These are phyloP conservation scores for Sthenelais limicola DNA, from an alignment of 2,888 invertebrate species.

Conservation along the genomic window DNA sequence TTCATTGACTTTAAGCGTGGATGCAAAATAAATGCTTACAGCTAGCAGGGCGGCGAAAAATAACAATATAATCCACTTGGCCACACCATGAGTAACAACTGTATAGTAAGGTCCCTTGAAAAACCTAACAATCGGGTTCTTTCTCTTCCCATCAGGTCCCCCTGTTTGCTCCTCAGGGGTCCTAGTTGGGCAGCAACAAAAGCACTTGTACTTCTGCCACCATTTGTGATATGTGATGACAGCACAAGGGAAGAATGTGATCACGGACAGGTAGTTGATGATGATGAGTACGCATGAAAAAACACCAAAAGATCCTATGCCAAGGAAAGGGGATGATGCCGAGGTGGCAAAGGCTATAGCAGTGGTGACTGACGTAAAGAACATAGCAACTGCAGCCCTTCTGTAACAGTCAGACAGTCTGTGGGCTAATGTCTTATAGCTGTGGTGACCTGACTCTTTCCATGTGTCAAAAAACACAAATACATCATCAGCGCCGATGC, in stretches of 20 bases:
- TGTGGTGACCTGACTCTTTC: conserved; percentile 58
- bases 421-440: conserved; percentile 55
- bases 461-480: conserved; percentile 69
- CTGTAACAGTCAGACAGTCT: conserved; percentile 63
- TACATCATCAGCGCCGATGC: conserved; percentile 68
- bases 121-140: conserved; percentile 45
- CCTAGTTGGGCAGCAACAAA: conserved; percentile 42
- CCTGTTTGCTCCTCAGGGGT: background rate
- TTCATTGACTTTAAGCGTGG: conserved; percentile 59
- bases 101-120: conserved; percentile 56
- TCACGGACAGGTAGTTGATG: conserved; percentile 68
- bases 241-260: conserved; percentile 66
- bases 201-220: conserved; percentile 52
- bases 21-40: conserved; percentile 58
- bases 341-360: conserved; percentile 65
- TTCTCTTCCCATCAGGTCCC: background rate
- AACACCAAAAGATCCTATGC: conserved; percentile 62
- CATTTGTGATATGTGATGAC: conserved; percentile 54
- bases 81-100: conserved; percentile 56
- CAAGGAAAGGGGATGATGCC: conserved; percentile 62
- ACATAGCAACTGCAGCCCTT: conserved; percentile 63
- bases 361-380: conserved; percentile 67
- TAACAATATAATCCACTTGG: conserved; percentile 55
- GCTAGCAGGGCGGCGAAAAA: conserved; percentile 51
- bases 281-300: conserved; percentile 63